Evolutionary conservation across 2,113 vertebrate species (phyloP), one percentile per base, ranked within the genome.

Genomic region (Plotosus lineatus): DNA sequence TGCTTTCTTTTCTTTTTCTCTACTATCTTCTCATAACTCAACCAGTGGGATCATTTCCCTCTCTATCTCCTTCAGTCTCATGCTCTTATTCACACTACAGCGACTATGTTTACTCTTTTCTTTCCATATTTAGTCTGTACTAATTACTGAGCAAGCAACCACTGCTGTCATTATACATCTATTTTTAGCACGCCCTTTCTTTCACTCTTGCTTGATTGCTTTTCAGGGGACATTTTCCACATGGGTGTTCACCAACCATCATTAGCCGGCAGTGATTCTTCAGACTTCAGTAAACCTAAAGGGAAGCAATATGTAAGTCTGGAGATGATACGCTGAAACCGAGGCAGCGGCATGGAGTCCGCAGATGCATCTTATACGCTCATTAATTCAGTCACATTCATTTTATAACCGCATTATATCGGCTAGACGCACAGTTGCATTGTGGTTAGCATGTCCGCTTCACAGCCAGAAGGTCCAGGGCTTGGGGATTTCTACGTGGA

Each of bases 91-190:
- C 71, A 36, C 23, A 9, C 28, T 68, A 58, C 56, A 75, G 78
- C 40, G 46, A 36, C 58, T 60, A 23, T 6, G 42, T 53, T 23
- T 61, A 48, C 42, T 71, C 14, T 21, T 12, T n/a, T 15, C 10
- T 3, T 78, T 71, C 74, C 58, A 77, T 83, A 77, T 83, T 77
- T 82, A 85, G 78, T 48, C 33, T 10, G 33, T 28, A 15, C 65
- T 26, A 44, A 69, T 69, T 44, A 69, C 63, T 66, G 36, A 6
- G 36, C 60, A 33, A 61, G n/a, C 63, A 68, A 68, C 15, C 2
- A 4, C 3, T 15, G 14, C 28, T 61, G 53, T 0, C 21, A 55
- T 8, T 42, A 28, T 10, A 75, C 15, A 44, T 36, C n/a, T 85
- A 65, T 78, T 82, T 78, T 81, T 80, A 78, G 81, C 26, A 15